Evolutionary conservation across 2,888 invertebrate species (phyloP).

Genomic region (Lepidocyrtoides sp.): DNA sequence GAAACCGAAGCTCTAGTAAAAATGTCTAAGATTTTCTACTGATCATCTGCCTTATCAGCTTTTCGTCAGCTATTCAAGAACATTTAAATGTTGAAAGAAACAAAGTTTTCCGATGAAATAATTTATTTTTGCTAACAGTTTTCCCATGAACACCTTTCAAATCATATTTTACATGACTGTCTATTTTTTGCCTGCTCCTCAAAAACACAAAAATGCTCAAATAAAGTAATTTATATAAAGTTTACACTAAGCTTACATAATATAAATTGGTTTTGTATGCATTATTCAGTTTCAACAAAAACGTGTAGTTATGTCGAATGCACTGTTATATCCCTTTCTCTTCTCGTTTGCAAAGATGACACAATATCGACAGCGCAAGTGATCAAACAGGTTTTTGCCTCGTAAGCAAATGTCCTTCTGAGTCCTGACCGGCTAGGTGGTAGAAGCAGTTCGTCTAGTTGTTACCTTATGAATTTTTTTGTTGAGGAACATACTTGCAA

Average conservation of each 20-base stretch:
- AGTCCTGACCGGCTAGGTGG: background rate
- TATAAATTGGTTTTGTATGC: no score
- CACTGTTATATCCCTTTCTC: background rate
- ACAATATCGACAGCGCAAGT: constrained; percentile 63
- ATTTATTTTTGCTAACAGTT: no score
- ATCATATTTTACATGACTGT: no score
- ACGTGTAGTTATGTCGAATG: constrained; percentile 48
- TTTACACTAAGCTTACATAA: no score
- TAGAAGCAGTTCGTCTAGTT: background rate
- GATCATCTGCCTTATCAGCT: no score
- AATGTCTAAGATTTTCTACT: background rate
- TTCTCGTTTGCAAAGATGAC: background rate
- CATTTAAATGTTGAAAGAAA: no score
- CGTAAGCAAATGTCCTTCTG: background rate
- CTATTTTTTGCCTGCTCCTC: no score
- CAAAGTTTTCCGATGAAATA: no score
- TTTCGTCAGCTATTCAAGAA: background rate
- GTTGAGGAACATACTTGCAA: no score
- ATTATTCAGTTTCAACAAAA: background rate
- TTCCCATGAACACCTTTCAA: background rate
- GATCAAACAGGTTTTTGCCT: constrained; percentile 73
- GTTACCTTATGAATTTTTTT: background rate
- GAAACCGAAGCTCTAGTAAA: background rate
- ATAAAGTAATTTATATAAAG: no score
- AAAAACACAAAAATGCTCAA: no score